Evolutionary conservation across 2,888 invertebrate genomes (phyloP).

Genomic region (Cremastinae sp.): DNA sequence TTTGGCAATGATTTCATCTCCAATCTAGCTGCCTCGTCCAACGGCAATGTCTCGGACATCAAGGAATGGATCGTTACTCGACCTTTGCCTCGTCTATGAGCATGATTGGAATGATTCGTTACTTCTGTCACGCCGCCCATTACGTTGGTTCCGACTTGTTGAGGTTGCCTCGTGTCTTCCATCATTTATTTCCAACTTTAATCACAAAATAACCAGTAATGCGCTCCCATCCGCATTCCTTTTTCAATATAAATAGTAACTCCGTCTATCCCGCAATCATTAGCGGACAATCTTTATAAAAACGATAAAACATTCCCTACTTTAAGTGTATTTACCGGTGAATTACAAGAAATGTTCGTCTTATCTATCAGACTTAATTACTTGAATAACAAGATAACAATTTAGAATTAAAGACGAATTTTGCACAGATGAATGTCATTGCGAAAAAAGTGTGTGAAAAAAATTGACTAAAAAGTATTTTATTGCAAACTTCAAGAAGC

Average conservation of each 20-base stretch:
- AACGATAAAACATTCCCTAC: too few relatives aligned
- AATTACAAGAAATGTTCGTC: too few relatives aligned
- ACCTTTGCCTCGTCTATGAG: constrained; percentile 74
- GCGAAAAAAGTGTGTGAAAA: too few relatives aligned
- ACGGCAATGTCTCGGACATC: constrained; percentile 83
- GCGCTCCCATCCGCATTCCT: too few relatives aligned
- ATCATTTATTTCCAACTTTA: constrained; percentile 64
- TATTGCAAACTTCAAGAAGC: too few relatives aligned
- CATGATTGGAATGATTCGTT: constrained; percentile 70
- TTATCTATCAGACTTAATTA: too few relatives aligned
- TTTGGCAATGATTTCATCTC: constrained; percentile 89
- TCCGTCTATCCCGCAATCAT: too few relatives aligned
- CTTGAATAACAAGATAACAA: too few relatives aligned
- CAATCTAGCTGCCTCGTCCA: constrained; percentile 88
- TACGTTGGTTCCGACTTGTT: constrained; percentile 73
- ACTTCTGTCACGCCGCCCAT: constrained; percentile 69
- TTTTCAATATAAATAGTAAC: too few relatives aligned
- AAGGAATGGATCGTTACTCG: constrained; percentile 76
- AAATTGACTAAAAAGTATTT: too few relatives aligned
- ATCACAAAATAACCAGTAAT: constrained; percentile 41
- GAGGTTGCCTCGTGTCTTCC: constrained; percentile 76
- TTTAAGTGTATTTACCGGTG: too few relatives aligned
- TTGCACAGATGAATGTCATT: not conserved
- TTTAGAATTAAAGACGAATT: not conserved
- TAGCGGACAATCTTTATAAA: too few relatives aligned